Evolutionary conservation across 2,113 vertebrate genomes (phyloP).

Genomic region (Eptatretus burgeri): DNA sequence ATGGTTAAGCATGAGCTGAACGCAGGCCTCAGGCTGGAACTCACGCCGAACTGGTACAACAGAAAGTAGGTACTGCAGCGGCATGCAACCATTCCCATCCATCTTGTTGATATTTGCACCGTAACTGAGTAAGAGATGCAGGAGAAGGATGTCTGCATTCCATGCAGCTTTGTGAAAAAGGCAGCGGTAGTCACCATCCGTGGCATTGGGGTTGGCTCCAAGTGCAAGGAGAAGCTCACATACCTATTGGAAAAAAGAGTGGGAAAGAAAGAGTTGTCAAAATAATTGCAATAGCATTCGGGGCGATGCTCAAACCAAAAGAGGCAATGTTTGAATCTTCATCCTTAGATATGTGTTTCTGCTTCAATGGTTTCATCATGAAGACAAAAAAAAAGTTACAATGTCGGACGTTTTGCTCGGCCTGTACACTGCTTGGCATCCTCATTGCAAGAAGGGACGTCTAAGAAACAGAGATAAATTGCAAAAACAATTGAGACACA

Average conservation of each 20-base stretch:
- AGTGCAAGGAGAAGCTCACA: slow-evolving; percentile 49
- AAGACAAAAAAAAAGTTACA: no score
- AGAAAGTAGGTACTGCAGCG: slow-evolving; percentile 62
- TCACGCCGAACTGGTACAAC: slow-evolving; percentile 36
- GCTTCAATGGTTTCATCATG: no score
- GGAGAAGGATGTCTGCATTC: slow-evolving; percentile 60
- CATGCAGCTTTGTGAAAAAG: slow-evolving; percentile 74
- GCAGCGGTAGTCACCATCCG: slow-evolving; percentile 50
- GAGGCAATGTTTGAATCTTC: no score
- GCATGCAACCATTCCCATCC: slow-evolving; percentile 63
- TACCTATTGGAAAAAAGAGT: slow-evolving; percentile 21
- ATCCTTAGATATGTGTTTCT: no score
- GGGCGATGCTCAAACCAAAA: no score
- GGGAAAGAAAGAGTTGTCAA: no score
- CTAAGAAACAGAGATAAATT: no score
- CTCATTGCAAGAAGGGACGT: no score
- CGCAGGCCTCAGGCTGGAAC: slow-evolving; percentile 40
- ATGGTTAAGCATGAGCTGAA: slow-evolving; percentile 56
- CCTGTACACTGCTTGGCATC: no score
- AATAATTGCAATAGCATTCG: no score
- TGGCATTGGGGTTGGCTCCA: slow-evolving; percentile 33
- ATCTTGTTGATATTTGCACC: slow-evolving; percentile 39
- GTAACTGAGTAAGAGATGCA: slow-evolving; percentile 57
- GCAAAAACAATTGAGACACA: no score
- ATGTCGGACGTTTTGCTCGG: no score